These are phyloP conservation scores for Andrena fulva DNA, from an alignment of 2,888 invertebrate genomes.

Conservation along the genomic window DNA sequence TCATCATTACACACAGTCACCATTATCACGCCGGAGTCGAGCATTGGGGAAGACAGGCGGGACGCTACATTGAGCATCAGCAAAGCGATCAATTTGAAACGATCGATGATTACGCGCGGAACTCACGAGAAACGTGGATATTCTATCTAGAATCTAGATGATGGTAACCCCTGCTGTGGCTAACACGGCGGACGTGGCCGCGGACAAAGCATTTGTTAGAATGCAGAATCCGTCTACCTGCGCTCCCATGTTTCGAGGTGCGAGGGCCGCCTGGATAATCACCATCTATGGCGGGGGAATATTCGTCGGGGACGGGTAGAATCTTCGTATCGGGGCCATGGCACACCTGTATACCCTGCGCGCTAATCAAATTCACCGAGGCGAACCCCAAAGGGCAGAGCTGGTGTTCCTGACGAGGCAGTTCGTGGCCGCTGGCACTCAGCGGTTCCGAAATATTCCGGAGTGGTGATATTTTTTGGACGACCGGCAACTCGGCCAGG, in stretches of 20 bases:
- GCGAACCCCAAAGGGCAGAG: constrained; percentile 14
- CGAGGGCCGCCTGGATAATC: constrained; percentile 55
- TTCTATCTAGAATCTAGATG: constrained; percentile 7
- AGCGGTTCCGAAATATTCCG: constrained; percentile 63
- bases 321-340: constrained; percentile 29
- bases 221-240: constrained; percentile 27
- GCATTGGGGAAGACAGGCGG: constrained; percentile 21
- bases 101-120: constrained; percentile 25
- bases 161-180: neutral
- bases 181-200: neutral
- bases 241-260: constrained; percentile 53
- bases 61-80: constrained; percentile 11
- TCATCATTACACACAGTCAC: constrained; percentile 16
- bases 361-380: constrained; percentile 61
- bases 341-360: constrained; percentile 33
- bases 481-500: constrained; percentile 7
- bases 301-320: constrained; percentile 25
- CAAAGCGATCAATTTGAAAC: constrained; percentile 15
- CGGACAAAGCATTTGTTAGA: constrained; percentile 27
- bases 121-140: neutral
- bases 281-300: constrained; percentile 34
- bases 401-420: neutral
- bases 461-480: constrained; percentile 64
- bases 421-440: constrained; percentile 17
- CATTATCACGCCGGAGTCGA: constrained; percentile 10